These are phyloP conservation scores for Chondrilla cf. caribensis DNA, from an alignment of 37 sponge, comb jelly and placozoan species.

Conservation along the genomic window DNA sequence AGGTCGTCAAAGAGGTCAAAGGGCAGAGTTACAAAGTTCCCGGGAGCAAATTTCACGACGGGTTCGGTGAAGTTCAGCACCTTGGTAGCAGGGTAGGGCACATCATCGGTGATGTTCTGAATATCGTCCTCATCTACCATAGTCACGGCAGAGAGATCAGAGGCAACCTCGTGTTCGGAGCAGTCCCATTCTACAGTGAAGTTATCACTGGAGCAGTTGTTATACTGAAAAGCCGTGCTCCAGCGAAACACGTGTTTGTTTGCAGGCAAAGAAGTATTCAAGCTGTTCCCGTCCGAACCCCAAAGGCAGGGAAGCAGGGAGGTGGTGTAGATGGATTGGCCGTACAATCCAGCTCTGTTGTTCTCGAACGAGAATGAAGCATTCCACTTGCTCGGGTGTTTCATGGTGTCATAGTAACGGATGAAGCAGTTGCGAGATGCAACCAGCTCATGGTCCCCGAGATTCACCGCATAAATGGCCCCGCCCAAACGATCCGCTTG, in stretches of 20 bases:
- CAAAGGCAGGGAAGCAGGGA: constrained; percentile 54
- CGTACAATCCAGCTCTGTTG: constrained; percentile 23
- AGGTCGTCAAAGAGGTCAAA: constrained; percentile 16
- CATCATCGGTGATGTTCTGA: too few species aligned
- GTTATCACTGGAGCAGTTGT: not conserved
- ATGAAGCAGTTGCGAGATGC: constrained; percentile 69
- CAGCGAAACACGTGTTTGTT: constrained; percentile 51
- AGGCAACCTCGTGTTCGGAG: constrained; percentile 26
- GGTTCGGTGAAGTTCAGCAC: not conserved
- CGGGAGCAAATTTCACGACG: constrained; percentile 4
- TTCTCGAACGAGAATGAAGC: constrained; percentile 33
- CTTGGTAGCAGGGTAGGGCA: not conserved
- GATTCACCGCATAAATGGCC: constrained; percentile 44
- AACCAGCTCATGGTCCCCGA: constrained; percentile 49
- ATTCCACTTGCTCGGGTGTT: constrained; percentile 37
- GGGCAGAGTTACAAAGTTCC: not conserved
- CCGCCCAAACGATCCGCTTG: constrained; percentile 52
- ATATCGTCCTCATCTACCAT: not conserved
- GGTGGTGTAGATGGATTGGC: constrained; percentile 60
- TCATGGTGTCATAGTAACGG: constrained; percentile 21
- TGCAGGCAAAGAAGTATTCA: not conserved
- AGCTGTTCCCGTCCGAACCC: not conserved
- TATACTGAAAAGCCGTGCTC: constrained; percentile 34
- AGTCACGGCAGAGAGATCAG: constrained; percentile 25
- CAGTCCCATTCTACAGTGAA: constrained; percentile 8